A percentile compares a stretch with the other conserved stretches of the same genome.
Evolutionary conservation across 2,888 invertebrate genomes (phyloP).

Genomic region (Hofmannophila pseudospretella): DNA sequence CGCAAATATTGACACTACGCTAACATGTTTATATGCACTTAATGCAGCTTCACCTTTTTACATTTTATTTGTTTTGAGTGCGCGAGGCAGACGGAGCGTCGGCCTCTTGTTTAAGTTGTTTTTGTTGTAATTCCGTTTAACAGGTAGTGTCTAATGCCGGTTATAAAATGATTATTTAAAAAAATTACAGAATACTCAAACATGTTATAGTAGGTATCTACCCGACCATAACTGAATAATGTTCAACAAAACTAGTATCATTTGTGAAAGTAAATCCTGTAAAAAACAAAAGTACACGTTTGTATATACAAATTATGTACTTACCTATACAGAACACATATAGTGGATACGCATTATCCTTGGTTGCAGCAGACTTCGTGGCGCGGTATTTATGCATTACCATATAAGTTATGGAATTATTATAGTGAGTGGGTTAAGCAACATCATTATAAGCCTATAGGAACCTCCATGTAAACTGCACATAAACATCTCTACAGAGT

Average conservation of each 20-base stretch:
- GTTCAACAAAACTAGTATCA: too few relatives aligned
- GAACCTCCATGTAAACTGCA: too few relatives aligned
- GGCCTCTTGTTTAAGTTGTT: slow-evolving; percentile 62
- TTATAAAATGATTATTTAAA: slow-evolving; percentile 41
- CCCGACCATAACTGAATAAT: too few relatives aligned
- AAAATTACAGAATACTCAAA: background rate
- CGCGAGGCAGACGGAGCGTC: slow-evolving; percentile 68
- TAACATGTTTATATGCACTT: slow-evolving; percentile 77
- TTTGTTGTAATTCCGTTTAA: slow-evolving; percentile 68
- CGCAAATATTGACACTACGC: slow-evolving; percentile 75
- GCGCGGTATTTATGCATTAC: slow-evolving; percentile 10
- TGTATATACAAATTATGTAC: background rate
- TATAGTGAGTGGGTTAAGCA: too few relatives aligned
- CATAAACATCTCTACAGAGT: too few relatives aligned
- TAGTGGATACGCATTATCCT: background rate
- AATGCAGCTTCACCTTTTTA: slow-evolving; percentile 75
- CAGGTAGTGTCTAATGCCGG: slow-evolving; percentile 61
- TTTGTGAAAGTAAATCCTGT: too few relatives aligned
- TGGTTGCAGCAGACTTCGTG: slow-evolving; percentile 13
- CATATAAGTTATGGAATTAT: background rate
- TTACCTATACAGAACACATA: background rate
- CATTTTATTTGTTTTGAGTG: slow-evolving; percentile 69
- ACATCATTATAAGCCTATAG: too few relatives aligned
- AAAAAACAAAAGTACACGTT: too few relatives aligned
- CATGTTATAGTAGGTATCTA: background rate